Evolutionary conservation across 2,797 vertebrate species (phyloP), one percentile per base, ranked within the genome.

Genomic region (Anguilla anguilla): DNA sequence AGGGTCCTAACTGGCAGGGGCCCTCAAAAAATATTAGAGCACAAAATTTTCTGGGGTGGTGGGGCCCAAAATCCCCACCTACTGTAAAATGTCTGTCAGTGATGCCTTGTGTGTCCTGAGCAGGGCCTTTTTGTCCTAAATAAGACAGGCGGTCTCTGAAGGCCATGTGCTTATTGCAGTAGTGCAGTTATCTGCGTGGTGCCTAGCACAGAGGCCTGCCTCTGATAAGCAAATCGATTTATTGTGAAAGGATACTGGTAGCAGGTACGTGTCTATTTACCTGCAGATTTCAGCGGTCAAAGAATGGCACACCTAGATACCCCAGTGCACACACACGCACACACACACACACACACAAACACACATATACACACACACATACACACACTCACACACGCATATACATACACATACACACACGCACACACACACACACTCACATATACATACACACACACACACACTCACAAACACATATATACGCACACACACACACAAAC

Each of bases 221-320:
- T 15, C 74, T 39, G 86, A 86, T 86, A 86, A 86, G 51, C 31
- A n/a, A 43, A 86, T 72, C 59, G 46, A 86, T 86, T 86, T 86
- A 86, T 86, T 86, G 69, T n/a, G 13, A 77, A 51, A 31, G 64
- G 25, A 39, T 25, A 49, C 77, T 3, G 77, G 77, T 49, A 81
- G 77, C 77, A 46, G 77, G 22, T 22, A 81, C 77, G 43, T 49
- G 43, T 81, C 77, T 25, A 43, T 46, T 81, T 35, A 77, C 72
- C 72, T 39, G 3, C 15, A 49, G 39, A n/a, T 25, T 81, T 81
- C 77, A 81, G 17, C 17, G 43, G 19, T 13, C 13, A 6, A 25
- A 46, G 72, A 81, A n/a, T 25, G 19, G 77, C 39, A 81, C 43
- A 25, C 43, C 77, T n/a, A 25, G 22, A 81, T 46, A 81, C 39